A percentile compares a stretch with the other conserved stretches of the same genome.
These are phyloP conservation scores for Melanargia galathea DNA, from an alignment of 2,888 invertebrate genomes.

Conservation along the genomic window DNA sequence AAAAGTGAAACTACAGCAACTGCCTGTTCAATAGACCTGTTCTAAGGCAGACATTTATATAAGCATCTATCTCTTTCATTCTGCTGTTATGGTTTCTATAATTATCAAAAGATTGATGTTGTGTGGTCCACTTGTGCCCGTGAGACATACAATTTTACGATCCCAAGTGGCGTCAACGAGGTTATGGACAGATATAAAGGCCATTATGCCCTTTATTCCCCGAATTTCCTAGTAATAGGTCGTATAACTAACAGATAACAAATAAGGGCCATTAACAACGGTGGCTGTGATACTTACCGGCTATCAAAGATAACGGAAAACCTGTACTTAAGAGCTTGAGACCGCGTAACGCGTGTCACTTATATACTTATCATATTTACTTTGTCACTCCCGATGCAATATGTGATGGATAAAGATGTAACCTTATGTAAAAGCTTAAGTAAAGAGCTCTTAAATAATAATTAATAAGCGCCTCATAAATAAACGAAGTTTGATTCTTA, in stretches of 20 bases:
- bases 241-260: slow-evolving; percentile 34
- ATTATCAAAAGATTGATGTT: too few species aligned
- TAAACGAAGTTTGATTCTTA: too few species aligned
- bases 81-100: too few species aligned
- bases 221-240: slow-evolving; percentile 31
- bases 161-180: not conserved
- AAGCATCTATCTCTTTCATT: too few species aligned
- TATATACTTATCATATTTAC: not conserved
- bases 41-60: too few species aligned
- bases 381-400: not conserved
- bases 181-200: slow-evolving; percentile 3
- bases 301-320: slow-evolving; percentile 43
- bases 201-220: slow-evolving; percentile 29
- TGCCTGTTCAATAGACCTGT: too few species aligned
- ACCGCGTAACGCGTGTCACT: not conserved
- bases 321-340: slow-evolving; percentile 7
- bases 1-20: too few species aligned
- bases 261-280: slow-evolving; percentile 36
- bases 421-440: too few species aligned
- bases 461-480: too few species aligned
- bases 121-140: not conserved
- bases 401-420: too few species aligned
- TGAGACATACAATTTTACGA: not conserved
- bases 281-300: slow-evolving; percentile 32
- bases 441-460: too few species aligned